These are phyloP conservation scores for Taphrorychus bicolor DNA, from an alignment of 2,888 invertebrate genomes.

Conservation along the genomic window DNA sequence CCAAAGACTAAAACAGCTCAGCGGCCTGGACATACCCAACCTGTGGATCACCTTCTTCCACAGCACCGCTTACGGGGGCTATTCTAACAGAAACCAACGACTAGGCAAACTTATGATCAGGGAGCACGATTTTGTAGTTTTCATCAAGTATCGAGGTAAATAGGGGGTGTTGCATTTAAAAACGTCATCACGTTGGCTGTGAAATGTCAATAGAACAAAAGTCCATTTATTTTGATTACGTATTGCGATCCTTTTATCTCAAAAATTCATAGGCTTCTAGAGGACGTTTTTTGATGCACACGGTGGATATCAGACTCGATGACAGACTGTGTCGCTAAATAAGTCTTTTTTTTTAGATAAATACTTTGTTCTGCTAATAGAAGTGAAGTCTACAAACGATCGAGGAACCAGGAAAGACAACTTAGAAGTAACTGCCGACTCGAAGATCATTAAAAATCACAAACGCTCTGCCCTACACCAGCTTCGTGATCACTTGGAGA, in stretches of 20 bases:
- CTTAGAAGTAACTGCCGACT: slow-evolving; percentile 51
- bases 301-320: too few relatives aligned
- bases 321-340: too few relatives aligned
- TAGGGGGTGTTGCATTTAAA: neutral
- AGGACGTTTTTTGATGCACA: too few relatives aligned
- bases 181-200: too few relatives aligned
- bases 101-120: slow-evolving; percentile 55
- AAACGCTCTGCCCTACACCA: slow-evolving; percentile 57
- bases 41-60: slow-evolving; percentile 56
- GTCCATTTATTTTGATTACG: too few relatives aligned
- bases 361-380: slow-evolving; percentile 45
- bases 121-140: slow-evolving; percentile 57
- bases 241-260: too few relatives aligned
- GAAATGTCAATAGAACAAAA: too few relatives aligned
- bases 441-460: slow-evolving; percentile 56
- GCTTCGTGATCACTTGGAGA: slow-evolving; percentile 55
- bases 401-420: slow-evolving; percentile 45
- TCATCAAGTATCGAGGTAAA: slow-evolving; percentile 52
- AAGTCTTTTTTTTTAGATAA: slow-evolving; percentile 8
- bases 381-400: slow-evolving; percentile 57
- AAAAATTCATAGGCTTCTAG: too few relatives aligned
- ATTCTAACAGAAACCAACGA: slow-evolving; percentile 53
- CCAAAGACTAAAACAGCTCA: slow-evolving; percentile 46
- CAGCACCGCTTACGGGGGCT: slow-evolving; percentile 54
- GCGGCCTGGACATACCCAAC: slow-evolving; percentile 34